Percentiles rank a stretch among this genome's conserved stretches.
phyloP scores from a whole-genome alignment of 2,113 vertebrate species.

The Perognathus longimembris region DNA sequence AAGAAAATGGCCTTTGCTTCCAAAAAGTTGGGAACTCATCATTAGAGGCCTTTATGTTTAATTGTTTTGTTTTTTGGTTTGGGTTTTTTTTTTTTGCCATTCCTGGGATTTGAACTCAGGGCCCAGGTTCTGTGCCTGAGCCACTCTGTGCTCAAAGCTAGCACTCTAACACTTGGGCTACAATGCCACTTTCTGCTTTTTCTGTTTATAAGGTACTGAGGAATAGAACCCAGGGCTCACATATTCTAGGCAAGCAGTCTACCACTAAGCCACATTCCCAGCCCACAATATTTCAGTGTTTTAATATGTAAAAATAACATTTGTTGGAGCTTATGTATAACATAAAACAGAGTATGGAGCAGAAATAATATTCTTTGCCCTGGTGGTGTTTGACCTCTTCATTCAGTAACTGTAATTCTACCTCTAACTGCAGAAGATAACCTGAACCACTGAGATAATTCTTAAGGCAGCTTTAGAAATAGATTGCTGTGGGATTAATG shows the following conservation, averaged over 20 bases:
- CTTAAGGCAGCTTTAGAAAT: not conserved
- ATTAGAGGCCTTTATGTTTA: not conserved
- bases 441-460: not conserved
- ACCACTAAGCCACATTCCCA: no score
- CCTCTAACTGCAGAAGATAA: not conserved
- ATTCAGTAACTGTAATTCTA: not conserved
- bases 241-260: no score
- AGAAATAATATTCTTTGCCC: not conserved
- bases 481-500: not conserved
- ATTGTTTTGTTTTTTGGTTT: no score
- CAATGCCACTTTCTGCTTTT: no score
- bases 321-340: not conserved
- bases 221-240: no score
- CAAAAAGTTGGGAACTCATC: constrained; percentile 6
- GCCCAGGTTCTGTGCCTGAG: no score
- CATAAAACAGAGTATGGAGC: not conserved
- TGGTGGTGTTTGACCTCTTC: not conserved
- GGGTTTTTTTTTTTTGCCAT: no score
- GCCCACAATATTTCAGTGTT: not conserved
- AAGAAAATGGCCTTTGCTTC: not conserved
- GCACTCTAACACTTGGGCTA: no score
- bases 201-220: no score
- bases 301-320: not conserved
- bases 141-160: no score
- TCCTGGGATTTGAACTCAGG: no score